A percentile compares a stretch with the other conserved stretches of the same genome.
phyloP scores from a whole-genome alignment of 2,797 vertebrate species.

The Calcarius lapponicus region DNA sequence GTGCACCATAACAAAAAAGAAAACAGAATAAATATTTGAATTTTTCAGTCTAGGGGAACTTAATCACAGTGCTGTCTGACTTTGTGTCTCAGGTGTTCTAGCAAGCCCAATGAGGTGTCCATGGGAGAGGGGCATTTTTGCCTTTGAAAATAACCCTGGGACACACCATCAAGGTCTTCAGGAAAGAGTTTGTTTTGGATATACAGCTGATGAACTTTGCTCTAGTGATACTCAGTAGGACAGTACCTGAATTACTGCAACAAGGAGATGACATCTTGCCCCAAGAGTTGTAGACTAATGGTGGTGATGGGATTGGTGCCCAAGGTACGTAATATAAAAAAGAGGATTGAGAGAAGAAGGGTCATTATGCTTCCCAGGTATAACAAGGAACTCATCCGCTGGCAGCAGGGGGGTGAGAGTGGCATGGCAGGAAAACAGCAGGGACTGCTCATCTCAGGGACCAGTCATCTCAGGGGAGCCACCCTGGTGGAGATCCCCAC shows the following conservation, averaged over 20 bases:
- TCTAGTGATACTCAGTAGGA: neutral
- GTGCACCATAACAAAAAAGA: neutral
- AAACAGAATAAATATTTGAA: neutral
- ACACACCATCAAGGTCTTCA: neutral
- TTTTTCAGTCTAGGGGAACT: neutral
- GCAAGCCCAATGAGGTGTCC: neutral
- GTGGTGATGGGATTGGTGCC: rapidly evolving
- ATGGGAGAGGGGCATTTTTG: neutral
- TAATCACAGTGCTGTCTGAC: neutral
- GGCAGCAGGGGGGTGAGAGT: neutral
- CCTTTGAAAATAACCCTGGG: neutral
- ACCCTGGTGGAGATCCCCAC: neutral
- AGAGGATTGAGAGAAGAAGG: neutral
- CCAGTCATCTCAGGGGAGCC: neutral
- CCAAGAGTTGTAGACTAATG: neutral
- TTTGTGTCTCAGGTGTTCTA: neutral
- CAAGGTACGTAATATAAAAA: neutral
- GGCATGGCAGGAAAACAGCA: rapidly evolving
- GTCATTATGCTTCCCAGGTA: rapidly evolving
- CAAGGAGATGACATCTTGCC: neutral
- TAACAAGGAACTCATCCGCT: neutral
- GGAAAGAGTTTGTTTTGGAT: neutral
- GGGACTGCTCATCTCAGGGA: rapidly evolving
- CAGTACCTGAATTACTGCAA: neutral
- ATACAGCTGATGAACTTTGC: neutral